Conservation (phyloP, 2,888 invertebrate genomes). For the Drosophila mettleri region DNA sequence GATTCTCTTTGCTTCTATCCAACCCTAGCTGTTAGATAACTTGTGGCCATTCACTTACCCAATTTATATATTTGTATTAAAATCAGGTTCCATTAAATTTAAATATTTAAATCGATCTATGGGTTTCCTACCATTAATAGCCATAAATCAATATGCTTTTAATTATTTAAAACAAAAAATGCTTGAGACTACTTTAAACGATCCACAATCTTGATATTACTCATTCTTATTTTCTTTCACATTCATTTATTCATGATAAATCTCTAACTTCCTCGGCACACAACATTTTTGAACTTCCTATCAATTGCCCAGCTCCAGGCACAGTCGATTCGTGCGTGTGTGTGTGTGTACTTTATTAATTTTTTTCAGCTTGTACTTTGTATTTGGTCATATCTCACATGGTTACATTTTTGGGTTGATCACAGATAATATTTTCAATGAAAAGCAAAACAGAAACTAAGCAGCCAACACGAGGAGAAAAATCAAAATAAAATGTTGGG, state of each 20-base stretch:
- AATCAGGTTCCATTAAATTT: neutral
- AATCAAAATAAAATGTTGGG: slow-evolving; percentile 19
- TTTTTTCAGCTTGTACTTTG: slow-evolving; percentile 20
- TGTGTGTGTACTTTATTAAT: slow-evolving; percentile 1
- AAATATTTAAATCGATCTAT: neutral
- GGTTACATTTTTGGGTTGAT: slow-evolving; percentile 42
- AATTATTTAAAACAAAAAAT: slow-evolving; percentile 8
- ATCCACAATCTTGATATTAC: slow-evolving; percentile 11
- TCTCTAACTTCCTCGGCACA: slow-evolving; percentile 26
- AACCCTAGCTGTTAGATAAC: too few relatives aligned
- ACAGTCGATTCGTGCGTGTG: neutral
- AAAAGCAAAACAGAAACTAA: slow-evolving; percentile 50
- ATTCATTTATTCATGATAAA: neutral
- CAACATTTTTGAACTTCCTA: slow-evolving; percentile 13
- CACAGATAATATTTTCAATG: slow-evolving; percentile 64
- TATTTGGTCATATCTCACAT: slow-evolving; percentile 29
- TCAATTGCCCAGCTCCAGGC: neutral
- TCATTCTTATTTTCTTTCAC: neutral
- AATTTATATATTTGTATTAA: too few relatives aligned
- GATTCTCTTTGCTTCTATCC: too few relatives aligned
- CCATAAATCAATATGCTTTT: neutral
- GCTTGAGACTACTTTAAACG: neutral
- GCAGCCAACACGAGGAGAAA: slow-evolving; percentile 6
- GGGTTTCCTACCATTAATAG: neutral
- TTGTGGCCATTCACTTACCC: too few relatives aligned